These are phyloP conservation scores for Kryptolebias marmoratus DNA, from an alignment of 2,113 vertebrate genomes.

Conservation along the genomic window DNA sequence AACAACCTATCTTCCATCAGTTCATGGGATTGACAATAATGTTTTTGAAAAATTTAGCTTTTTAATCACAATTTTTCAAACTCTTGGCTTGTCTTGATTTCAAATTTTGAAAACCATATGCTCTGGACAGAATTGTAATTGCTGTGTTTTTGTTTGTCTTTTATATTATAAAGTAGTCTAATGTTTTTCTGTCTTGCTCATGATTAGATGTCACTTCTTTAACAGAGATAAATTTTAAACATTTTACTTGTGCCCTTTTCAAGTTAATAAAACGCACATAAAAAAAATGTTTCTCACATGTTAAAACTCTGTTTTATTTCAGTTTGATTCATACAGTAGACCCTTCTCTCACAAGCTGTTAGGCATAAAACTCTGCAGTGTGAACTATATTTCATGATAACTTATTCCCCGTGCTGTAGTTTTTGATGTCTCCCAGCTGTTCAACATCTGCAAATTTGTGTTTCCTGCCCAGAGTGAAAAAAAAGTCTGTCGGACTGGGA, in stretches of 20 bases:
- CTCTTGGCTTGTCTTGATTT: slow-evolving; percentile 32
- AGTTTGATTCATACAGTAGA: slow-evolving; percentile 19
- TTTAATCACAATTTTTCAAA: slow-evolving; percentile 19
- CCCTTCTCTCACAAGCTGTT: slow-evolving; percentile 2
- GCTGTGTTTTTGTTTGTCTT: slow-evolving; percentile 41
- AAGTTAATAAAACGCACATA: background rate
- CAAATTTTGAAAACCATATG: slow-evolving; percentile 58
- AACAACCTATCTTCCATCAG: slow-evolving; percentile 8
- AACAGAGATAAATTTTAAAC: slow-evolving; percentile 1
- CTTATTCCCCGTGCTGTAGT: slow-evolving; percentile 69
- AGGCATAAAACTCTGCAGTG: slow-evolving; percentile 26
- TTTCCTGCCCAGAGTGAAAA: slow-evolving; percentile 70
- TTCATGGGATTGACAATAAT: slow-evolving; percentile 52
- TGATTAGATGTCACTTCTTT: slow-evolving; percentile 15
- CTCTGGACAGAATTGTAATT: slow-evolving; percentile 39
- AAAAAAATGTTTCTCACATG: background rate
- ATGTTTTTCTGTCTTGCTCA: too few relatives aligned
- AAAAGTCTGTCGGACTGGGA: slow-evolving; percentile 56
- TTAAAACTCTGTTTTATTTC: slow-evolving; percentile 12
- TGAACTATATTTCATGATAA: slow-evolving; percentile 44
- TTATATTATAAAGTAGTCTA: too few relatives aligned
- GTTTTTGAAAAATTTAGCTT: slow-evolving; percentile 13
- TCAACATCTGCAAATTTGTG: slow-evolving; percentile 75
- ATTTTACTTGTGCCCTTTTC: too few relatives aligned
- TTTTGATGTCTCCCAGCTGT: slow-evolving; percentile 77